Base-by-base conservation (phyloP, 2,888 invertebrate species). In the Thecophora atra region DNA sequence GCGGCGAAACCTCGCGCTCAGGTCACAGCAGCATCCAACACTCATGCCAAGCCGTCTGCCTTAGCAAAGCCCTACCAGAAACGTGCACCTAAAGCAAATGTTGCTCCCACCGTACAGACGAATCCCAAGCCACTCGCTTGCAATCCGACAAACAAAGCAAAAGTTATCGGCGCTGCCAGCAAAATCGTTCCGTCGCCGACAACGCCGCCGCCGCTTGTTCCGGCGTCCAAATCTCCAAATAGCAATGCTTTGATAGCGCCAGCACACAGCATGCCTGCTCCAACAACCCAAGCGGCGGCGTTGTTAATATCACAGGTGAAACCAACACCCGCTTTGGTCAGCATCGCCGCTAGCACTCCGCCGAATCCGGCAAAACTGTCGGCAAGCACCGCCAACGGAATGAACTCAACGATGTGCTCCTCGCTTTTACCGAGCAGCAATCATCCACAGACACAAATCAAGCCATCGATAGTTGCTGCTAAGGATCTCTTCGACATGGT, bases 401-500 rank as follows among this genome's bases (percentile, higher is more conserved):
- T 68, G 52, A 62, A 24, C 11, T 11, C 51, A n/a, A 24, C 17
- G 11, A 44, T 30, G 19, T 52, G 70, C 73, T 47, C 70, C 58
- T 67, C 69, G 74, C 26, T 24, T 71, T 15, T 56, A 67, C 13
- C 11, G n/a, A 56, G 51, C 28, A 56, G 37, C 67, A 51, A 52
- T 58, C 21, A 17, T 19, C 17, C n/a, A 24, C 68, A 67, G 24
- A n/a, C n/a, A n/a, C 64, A 54, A n/a, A 64, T 44, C 42, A 65
- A 65, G 17, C 26, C 56, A 13, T 11, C 58, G n/a, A 7, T 30
- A 13, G 24, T 70, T 13, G 58, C 73, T 8, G 70, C 79, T 30
- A 79, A 79, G 65, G 85, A 85, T 81, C 81, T 83, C 52, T 85
- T 85, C 56, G 85, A 85, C 76, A 77, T 85, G 72, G 81, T 85